A percentile compares a stretch with the other conserved stretches of the same genome.
Evolutionary conservation across 2,797 vertebrate genomes (phyloP).

Genomic region (Hylomyscus alleni): DNA sequence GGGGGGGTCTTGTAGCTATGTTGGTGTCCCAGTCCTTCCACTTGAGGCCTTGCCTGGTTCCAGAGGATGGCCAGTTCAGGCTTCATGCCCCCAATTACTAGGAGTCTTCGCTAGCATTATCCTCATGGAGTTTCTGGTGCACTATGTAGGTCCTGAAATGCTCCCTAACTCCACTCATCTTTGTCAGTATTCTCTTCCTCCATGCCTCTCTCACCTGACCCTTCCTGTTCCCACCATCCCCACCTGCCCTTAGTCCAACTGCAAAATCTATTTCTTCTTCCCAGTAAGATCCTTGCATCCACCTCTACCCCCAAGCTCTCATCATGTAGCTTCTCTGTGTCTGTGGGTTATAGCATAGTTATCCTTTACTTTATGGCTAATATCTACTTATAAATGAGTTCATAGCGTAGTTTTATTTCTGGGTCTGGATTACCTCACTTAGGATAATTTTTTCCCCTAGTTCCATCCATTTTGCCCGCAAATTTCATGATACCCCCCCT

Average conservation of each 20-base stretch:
- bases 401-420: not conserved
- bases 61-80: not conserved
- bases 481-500: not conserved
- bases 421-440: not conserved
- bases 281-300: not conserved
- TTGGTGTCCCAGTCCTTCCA: not conserved
- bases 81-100: not conserved
- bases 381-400: not conserved
- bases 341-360: not conserved
- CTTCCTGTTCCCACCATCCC: not conserved
- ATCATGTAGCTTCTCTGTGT: not conserved
- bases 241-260: not conserved
- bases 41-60: not conserved
- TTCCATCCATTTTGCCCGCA: not conserved
- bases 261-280: not conserved
- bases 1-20: not conserved
- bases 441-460: not conserved
- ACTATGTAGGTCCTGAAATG: not conserved
- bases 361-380: not conserved
- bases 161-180: not conserved
- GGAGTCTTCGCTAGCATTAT: not conserved
- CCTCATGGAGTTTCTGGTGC: not conserved
- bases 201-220: no score
- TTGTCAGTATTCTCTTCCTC: not conserved
- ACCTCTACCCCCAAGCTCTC: not conserved